Evolutionary conservation across 1,140 invertebrate species (phyloP), one percentile per base, ranked within the genome.

Genomic region (Chironomus striatipennis): DNA sequence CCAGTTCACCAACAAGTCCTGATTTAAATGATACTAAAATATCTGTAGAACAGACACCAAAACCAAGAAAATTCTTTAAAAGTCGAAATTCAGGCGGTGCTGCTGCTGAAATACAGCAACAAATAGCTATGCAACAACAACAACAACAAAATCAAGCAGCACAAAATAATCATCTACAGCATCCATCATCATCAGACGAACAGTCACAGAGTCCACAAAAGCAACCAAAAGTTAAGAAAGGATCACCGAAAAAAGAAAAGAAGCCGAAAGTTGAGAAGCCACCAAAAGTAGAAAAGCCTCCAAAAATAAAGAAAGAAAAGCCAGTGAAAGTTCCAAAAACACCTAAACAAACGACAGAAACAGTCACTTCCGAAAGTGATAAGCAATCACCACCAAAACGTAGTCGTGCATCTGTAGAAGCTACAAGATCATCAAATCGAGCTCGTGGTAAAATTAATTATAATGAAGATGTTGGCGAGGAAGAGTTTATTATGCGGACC

Each of bases 21-120:
- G 78, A 85, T 83, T 81, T 86, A 81, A 78, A 83, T 85, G 75
- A 84, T 86, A 74, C 84, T 85, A 77, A 81, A 82, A 75, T 83
- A 83, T 75, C 84, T n/a, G 20, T 42, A 78, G n/a, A 79, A 79
- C 0, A 47, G n/a, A 77, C 77, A 20, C 76, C 84, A 65, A 93
- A 93, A 80, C 93, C 93, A 70, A 93, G 93, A 78, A 96, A 96
- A 79, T 95, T 95, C 83, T 95, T 95, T 80, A 96, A 96, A 80
- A 94, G 92, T 79, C 86, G 93, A 42, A 92, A 91, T 82, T 34
- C 24, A 34, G 83, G 86, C 2, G 88, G 88, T 72, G 81, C 86
- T 15, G 79, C 84, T 5, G 86, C 67, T 4, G 80, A 84, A 77
- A 75, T 83, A 18, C 83, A 82, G 64, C 78, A 83, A 21, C 84